phyloP scores from a whole-genome alignment of 2,888 invertebrate species.

The Lasioglossum zephyrum region DNA sequence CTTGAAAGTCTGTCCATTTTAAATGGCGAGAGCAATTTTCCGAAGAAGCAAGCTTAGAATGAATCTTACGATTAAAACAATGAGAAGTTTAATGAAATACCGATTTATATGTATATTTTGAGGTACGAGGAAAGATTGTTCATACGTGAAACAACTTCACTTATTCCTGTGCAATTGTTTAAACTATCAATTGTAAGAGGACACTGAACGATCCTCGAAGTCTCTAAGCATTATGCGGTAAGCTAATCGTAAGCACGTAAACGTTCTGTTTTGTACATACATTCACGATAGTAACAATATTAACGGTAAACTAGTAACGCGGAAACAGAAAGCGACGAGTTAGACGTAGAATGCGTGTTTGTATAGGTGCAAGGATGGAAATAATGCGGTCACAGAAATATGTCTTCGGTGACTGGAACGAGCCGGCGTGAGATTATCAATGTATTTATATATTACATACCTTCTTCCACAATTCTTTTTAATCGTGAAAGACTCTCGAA shows the following conservation, averaged over 20 bases:
- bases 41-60: neutral
- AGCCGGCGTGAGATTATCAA: conserved; percentile 51
- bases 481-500: conserved; percentile 16
- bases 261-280: conserved; percentile 65
- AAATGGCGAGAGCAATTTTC: neutral
- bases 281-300: conserved; percentile 42
- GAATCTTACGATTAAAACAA: neutral
- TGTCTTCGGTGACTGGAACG: conserved; percentile 2
- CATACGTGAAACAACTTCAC: neutral
- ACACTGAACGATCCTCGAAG: neutral
- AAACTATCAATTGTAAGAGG: neutral
- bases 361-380: conserved; percentile 43
- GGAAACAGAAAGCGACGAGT: conserved; percentile 33
- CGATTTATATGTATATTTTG: neutral
- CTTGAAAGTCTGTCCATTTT: neutral
- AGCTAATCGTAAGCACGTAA: conserved; percentile 32
- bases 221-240: neutral
- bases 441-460: conserved; percentile 57
- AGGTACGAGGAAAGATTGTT: neutral
- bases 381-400: neutral
- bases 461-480: conserved; percentile 41
- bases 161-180: conserved; percentile 41
- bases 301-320: conserved; percentile 42
- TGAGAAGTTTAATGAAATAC: neutral
- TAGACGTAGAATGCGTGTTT: conserved; percentile 60